phyloP scores from a whole-genome alignment of 1,140 invertebrate species.

The Phymorhynchus buccinoides region DNA sequence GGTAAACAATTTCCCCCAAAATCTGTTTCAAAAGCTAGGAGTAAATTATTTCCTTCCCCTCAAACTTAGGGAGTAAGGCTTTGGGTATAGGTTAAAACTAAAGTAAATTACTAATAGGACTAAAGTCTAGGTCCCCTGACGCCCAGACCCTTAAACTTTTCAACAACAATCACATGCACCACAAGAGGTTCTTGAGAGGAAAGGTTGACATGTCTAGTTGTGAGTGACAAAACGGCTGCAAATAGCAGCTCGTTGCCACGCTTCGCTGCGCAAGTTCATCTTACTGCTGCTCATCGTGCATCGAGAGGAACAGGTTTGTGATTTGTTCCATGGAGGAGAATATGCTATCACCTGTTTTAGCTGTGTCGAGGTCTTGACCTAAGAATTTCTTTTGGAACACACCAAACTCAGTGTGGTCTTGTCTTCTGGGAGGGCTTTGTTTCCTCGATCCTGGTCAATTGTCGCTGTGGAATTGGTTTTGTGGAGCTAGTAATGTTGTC shows the following conservation, averaged over 20 bases:
- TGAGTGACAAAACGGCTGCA: constrained; percentile 10
- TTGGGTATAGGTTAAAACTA: not conserved
- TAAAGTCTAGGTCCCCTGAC: constrained; percentile 18
- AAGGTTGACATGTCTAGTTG: constrained; percentile 35
- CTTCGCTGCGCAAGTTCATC: not conserved
- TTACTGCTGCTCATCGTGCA: not conserved
- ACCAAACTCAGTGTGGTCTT: not conserved
- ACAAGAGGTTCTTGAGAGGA: constrained; percentile 41
- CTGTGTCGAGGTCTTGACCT: no score
- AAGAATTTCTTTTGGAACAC: not conserved
- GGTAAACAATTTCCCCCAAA: not conserved
- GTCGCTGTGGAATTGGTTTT: not conserved
- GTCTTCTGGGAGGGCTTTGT: not conserved
- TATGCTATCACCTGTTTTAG: no score
- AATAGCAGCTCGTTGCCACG: not conserved
- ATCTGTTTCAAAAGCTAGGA: not conserved
- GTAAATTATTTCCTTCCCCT: constrained; percentile 23
- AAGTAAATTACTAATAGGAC: not conserved
- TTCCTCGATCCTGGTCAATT: not conserved
- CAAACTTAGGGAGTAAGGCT: constrained; percentile 4
- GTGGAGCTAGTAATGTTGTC: no score
- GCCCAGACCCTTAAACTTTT: constrained; percentile 41
- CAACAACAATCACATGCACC: constrained; percentile 43
- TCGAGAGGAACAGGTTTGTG: constrained; percentile 20
- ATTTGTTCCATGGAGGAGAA: not conserved